Percentiles rank a stretch among this genome's conserved stretches.
phyloP scores from a whole-genome alignment of 2,113 vertebrate genomes.

The Empidonax alnorum region DNA sequence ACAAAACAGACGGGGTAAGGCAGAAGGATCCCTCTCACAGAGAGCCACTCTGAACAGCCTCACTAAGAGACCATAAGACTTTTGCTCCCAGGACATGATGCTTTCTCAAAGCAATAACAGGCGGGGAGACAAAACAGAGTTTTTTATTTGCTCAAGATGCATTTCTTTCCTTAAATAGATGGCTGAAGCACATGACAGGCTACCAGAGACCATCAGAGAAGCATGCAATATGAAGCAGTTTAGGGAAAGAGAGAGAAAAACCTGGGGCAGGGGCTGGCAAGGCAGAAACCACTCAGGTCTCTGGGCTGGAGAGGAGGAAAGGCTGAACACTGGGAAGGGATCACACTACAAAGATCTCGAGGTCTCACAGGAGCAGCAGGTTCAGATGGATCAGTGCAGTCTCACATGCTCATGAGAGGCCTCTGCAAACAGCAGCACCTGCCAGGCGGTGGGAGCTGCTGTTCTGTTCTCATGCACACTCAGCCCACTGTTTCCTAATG shows the following conservation, averaged over 20 bases:
- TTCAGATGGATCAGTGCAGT: background rate
- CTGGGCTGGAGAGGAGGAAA: background rate
- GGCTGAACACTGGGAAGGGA: background rate
- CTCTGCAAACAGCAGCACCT: conserved; percentile 20
- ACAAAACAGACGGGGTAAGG: background rate
- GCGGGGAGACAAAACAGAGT: background rate
- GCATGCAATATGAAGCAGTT: background rate
- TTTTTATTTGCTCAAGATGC: background rate
- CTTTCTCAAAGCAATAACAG: background rate
- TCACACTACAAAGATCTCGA: background rate
- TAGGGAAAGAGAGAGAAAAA: background rate
- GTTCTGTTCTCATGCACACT: background rate
- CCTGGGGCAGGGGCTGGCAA: no score
- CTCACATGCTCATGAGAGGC: background rate
- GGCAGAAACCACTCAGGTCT: background rate
- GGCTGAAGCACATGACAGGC: background rate
- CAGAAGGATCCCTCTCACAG: background rate
- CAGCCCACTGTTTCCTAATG: background rate
- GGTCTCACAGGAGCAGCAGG: background rate
- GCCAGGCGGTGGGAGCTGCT: background rate
- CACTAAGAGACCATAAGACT: background rate
- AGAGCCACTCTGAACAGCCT: background rate
- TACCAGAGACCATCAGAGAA: background rate
- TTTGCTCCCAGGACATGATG: background rate
- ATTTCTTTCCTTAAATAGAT: background rate